Percentiles rank a stretch among this genome's conserved stretches.
Conservation (phyloP, 2,888 invertebrate species). For the Drosophila meridionalis region DNA sequence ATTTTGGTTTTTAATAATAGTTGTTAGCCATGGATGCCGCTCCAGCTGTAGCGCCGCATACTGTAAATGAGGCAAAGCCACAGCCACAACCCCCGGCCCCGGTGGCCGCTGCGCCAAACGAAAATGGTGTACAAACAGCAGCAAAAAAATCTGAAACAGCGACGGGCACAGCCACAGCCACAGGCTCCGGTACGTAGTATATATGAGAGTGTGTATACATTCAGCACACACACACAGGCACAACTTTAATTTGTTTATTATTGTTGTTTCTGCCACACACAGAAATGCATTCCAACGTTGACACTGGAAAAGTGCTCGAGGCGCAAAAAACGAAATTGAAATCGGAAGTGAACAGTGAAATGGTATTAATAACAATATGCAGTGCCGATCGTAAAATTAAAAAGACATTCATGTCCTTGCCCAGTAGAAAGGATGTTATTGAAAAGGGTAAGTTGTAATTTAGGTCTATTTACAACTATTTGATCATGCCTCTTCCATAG, state of each 20-base stretch:
- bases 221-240: neutral
- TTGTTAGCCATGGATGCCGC: slow-evolving; percentile 67
- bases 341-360: slow-evolving; percentile 56
- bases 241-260: slow-evolving; percentile 39
- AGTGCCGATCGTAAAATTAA: slow-evolving; percentile 74
- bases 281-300: slow-evolving; percentile 58
- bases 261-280: slow-evolving; percentile 5
- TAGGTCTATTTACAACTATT: neutral
- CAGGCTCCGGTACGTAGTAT: slow-evolving; percentile 44
- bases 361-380: slow-evolving; percentile 75
- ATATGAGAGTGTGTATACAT: slow-evolving; percentile 6
- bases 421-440: slow-evolving; percentile 71
- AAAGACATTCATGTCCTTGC: slow-evolving; percentile 75
- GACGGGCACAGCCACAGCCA: slow-evolving; percentile 36
- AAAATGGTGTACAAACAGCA: slow-evolving; percentile 80
- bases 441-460: slow-evolving; percentile 55
- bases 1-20: slow-evolving; percentile 35
- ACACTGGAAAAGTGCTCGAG: slow-evolving; percentile 47
- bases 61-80: slow-evolving; percentile 52
- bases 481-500: slow-evolving; percentile 17
- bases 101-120: slow-evolving; percentile 62
- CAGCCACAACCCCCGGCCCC: slow-evolving; percentile 61
- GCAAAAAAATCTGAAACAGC: slow-evolving; percentile 71
- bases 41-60: slow-evolving; percentile 47
- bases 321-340: slow-evolving; percentile 56